Conservation (phyloP, 1,140 invertebrate genomes). For the Rhopalosiphum maidis region DNA sequence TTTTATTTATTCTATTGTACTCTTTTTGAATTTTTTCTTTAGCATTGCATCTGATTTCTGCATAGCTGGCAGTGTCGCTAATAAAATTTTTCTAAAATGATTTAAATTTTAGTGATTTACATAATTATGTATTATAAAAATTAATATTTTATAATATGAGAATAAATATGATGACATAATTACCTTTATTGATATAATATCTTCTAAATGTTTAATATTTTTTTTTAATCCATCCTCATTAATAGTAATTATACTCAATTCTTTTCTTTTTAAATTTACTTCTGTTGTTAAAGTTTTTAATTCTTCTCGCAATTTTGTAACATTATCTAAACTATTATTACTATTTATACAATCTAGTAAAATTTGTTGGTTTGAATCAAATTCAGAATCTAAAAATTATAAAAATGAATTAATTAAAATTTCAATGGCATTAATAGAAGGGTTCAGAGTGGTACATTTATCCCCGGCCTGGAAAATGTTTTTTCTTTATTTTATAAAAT, state of each 20-base stretch:
- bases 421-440: no score
- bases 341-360: neutral
- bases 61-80: neutral
- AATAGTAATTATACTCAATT: constrained; percentile 11
- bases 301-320: constrained; percentile 16
- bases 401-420: neutral
- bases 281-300: constrained; percentile 21
- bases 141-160: neutral
- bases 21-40: constrained; percentile 42
- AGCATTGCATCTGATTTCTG: constrained; percentile 20
- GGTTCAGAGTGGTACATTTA: no score
- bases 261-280: constrained; percentile 43
- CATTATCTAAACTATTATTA: neutral
- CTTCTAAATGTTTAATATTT: constrained; percentile 51
- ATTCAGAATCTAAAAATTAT: constrained; percentile 9
- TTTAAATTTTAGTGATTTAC: neutral
- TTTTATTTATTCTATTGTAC: constrained; percentile 39
- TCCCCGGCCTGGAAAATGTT: no score
- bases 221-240: constrained; percentile 47
- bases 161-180: neutral
- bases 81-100: constrained; percentile 41
- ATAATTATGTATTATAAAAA: neutral
- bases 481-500: no score
- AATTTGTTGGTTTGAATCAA: neutral
- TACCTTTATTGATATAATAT: constrained; percentile 44